These are phyloP conservation scores for Leptodirus hochenwartii DNA, from an alignment of 2,888 invertebrate species.

Conservation along the genomic window DNA sequence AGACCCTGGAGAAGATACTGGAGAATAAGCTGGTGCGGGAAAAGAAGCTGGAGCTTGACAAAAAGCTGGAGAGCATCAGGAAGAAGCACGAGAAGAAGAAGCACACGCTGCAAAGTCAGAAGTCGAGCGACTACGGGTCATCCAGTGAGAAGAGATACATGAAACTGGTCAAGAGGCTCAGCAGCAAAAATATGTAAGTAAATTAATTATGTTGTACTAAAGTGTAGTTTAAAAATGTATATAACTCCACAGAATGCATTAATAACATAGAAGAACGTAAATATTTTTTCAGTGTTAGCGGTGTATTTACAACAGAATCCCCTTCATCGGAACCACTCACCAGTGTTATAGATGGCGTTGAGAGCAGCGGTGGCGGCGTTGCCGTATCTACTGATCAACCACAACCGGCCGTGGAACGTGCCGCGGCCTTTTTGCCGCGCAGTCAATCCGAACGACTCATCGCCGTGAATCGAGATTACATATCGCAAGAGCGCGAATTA, in stretches of 20 bases:
- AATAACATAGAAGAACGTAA: not conserved
- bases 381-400: conserved; percentile 23
- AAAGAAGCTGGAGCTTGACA: conserved; percentile 66
- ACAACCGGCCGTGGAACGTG: conserved; percentile 25
- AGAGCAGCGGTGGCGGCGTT: conserved; percentile 23
- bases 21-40: conserved; percentile 69
- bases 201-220: conserved; percentile 2
- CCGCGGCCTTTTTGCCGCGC: conserved; percentile 34
- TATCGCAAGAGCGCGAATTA: conserved; percentile 52
- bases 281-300: conserved; percentile 20
- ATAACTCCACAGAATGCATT: not conserved
- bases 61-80: conserved; percentile 66
- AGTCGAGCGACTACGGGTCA: conserved; percentile 38
- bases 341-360: conserved; percentile 25
- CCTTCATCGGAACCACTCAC: conserved; percentile 26
- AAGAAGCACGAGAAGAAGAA: conserved; percentile 70
- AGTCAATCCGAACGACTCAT: conserved; percentile 46
- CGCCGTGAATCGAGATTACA: conserved; percentile 45
- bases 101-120: conserved; percentile 35
- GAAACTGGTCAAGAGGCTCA: conserved; percentile 55
- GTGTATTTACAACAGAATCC: conserved; percentile 27
- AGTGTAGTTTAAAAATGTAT: not conserved
- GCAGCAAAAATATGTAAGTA: conserved; percentile 63
- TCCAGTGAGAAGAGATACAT: conserved; percentile 45
- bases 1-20: conserved; percentile 60